Conservation (phyloP, 92 coral and sea anemone genomes). For the Pocillopora meandrina region DNA sequence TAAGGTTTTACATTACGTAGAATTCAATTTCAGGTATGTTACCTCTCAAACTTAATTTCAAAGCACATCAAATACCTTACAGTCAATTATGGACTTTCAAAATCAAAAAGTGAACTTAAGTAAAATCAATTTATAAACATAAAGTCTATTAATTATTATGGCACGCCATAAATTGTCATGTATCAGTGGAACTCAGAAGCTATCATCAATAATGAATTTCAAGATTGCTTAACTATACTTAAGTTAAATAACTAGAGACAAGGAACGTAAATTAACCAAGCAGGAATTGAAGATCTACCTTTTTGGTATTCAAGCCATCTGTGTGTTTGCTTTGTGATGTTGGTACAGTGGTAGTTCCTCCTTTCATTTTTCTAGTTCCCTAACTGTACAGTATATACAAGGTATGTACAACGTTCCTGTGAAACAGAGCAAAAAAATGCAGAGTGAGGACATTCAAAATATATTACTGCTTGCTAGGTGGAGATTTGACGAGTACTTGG, state of each 20-base stretch:
- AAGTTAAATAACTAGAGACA: not conserved
- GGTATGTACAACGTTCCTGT: conserved; percentile 97
- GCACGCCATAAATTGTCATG: not conserved
- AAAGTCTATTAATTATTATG: not conserved
- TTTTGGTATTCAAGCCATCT: conserved; percentile 60
- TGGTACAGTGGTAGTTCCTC: conserved; percentile 69
- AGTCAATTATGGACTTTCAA: not conserved
- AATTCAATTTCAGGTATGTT: not conserved
- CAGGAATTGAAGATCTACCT: conserved; percentile 42
- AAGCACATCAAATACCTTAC: not conserved
- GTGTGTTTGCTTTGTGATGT: conserved; percentile 64
- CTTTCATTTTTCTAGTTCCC: conserved; percentile 72
- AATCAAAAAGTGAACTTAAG: not conserved
- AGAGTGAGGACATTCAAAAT: not conserved
- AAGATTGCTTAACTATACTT: not conserved
- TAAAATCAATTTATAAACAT: not conserved
- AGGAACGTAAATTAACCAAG: not conserved
- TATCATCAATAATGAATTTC: conserved; percentile 8
- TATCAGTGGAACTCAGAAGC: not conserved
- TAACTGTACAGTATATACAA: conserved; percentile 89
- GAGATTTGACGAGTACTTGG: not conserved
- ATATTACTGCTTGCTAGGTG: not conserved
- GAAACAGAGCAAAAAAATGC: conserved; percentile 6
- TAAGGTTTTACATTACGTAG: not conserved
- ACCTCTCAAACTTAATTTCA: not conserved